These are phyloP conservation scores for Oncorhynchus tshawytscha DNA, from an alignment of 2,113 vertebrate genomes.

Conservation along the genomic window DNA sequence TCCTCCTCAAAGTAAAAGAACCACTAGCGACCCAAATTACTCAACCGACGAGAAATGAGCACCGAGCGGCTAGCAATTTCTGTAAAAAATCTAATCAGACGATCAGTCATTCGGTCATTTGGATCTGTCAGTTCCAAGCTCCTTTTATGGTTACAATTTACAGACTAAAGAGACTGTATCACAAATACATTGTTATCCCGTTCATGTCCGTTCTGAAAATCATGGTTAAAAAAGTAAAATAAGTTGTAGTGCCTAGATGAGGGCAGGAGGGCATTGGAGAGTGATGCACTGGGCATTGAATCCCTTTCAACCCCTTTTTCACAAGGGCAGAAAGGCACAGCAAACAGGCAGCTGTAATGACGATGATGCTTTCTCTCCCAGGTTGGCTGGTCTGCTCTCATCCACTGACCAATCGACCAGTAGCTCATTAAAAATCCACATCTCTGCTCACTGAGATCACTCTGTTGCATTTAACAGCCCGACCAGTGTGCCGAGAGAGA, in stretches of 20 bases:
- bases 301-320: background rate
- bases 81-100: slow-evolving; percentile 7
- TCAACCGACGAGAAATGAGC: slow-evolving; percentile 13
- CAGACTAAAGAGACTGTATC: background rate
- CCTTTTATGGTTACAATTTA: background rate
- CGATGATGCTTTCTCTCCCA: background rate
- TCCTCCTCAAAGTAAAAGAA: slow-evolving; percentile 3
- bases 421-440: slow-evolving; percentile 34
- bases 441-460: slow-evolving; percentile 6
- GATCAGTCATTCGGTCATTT: background rate
- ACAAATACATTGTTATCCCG: background rate
- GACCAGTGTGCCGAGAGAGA: background rate
- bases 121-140: background rate
- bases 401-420: background rate
- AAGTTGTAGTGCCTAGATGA: background rate
- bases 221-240: background rate
- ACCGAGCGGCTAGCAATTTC: background rate
- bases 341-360: background rate
- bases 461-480: no score
- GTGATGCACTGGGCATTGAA: background rate
- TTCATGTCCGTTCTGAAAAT: background rate
- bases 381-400: background rate
- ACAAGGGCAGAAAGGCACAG: background rate
- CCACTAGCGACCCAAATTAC: slow-evolving; percentile 21
- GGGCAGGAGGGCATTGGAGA: background rate